These are phyloP conservation scores for Paralvinella palmiformis DNA, from an alignment of 1,140 invertebrate genomes.

Conservation along the genomic window DNA sequence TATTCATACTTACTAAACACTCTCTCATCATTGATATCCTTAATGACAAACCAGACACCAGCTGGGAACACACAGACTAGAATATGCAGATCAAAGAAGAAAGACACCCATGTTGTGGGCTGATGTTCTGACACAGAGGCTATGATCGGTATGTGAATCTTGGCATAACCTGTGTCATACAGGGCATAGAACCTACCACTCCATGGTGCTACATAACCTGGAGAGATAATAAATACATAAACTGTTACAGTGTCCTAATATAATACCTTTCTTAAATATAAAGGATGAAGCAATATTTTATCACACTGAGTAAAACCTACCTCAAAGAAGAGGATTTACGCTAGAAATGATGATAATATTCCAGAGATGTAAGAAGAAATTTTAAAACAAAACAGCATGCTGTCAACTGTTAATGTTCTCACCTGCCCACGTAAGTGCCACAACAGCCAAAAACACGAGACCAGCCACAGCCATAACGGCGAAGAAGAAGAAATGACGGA, in stretches of 20 bases:
- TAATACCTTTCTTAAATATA: too few relatives aligned
- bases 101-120: conserved; percentile 95
- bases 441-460: conserved; percentile 77
- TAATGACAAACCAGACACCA: conserved; percentile 97
- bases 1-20: conserved; percentile 90
- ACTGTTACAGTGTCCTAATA: too few relatives aligned
- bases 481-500: conserved; percentile 80
- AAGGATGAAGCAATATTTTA: too few relatives aligned
- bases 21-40: conserved; percentile 94
- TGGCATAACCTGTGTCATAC: conserved; percentile 99
- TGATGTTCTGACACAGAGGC: conserved; percentile 99
- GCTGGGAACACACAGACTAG: conserved; percentile 94
- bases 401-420: too few relatives aligned
- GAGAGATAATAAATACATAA: conserved; percentile 17
- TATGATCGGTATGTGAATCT: conserved; percentile 99
- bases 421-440: conserved; percentile 79
- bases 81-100: conserved; percentile 99
- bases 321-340: too few relatives aligned
- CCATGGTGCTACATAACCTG: conserved; percentile 84
- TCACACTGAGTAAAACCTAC: too few relatives aligned
- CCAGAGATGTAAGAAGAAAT: too few relatives aligned
- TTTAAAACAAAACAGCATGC: too few relatives aligned
- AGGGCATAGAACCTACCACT: conserved; percentile 98
- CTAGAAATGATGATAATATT: too few relatives aligned
- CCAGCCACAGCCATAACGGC: conserved; percentile 70